Evolutionary conservation across 2,797 vertebrate species (phyloP).

Genomic region (Calcarius lapponicus): DNA sequence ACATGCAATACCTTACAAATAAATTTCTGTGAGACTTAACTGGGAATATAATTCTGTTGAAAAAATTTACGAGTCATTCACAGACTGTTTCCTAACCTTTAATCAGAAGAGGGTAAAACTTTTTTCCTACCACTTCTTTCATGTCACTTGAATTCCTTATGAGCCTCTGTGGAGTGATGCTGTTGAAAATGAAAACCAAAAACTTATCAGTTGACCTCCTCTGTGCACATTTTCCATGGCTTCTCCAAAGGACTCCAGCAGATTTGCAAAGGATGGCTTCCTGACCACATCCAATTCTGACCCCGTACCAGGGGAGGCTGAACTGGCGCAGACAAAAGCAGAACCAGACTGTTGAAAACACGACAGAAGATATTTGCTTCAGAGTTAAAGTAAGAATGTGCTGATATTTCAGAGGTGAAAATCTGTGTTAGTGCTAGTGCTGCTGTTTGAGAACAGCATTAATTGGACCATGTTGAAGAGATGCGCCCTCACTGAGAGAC

Average conservation of each 20-base stretch:
- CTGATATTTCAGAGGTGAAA: background rate
- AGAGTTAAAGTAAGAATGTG: background rate
- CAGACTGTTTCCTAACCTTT: background rate
- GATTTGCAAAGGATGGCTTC: background rate
- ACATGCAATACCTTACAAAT: background rate
- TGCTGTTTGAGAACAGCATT: background rate
- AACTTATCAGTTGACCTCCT: background rate
- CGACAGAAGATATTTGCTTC: background rate
- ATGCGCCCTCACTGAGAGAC: background rate
- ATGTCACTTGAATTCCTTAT: background rate
- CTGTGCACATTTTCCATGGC: background rate
- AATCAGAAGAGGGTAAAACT: background rate
- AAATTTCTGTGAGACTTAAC: background rate
- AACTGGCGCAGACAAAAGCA: background rate
- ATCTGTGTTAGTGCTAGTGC: background rate
- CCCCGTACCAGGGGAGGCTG: background rate
- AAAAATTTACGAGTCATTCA: background rate
- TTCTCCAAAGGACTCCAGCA: background rate
- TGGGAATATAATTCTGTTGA: background rate
- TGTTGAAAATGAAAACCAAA: background rate
- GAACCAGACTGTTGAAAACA: background rate
- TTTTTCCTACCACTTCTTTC: background rate
- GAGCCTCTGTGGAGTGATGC: background rate
- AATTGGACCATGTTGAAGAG: background rate
- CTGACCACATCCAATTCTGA: background rate